Percentiles rank a stretch among this genome's conserved stretches.
Evolutionary conservation across 2,888 invertebrate genomes (phyloP).

Genomic region (Drosophila yooni): DNA sequence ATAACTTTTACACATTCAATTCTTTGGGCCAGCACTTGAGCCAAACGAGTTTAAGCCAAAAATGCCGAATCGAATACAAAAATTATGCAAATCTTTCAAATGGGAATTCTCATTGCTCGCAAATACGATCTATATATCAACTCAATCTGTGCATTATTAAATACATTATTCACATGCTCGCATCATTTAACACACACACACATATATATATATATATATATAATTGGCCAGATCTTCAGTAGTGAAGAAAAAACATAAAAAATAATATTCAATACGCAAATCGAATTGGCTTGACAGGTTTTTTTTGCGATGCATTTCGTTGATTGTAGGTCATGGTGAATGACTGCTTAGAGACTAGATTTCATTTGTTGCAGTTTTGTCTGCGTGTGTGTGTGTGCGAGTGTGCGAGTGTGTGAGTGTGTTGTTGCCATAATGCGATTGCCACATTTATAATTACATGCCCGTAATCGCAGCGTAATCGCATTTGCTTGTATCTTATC

Average conservation of each 20-base stretch:
- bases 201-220: not conserved
- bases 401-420: slow-evolving; percentile 1
- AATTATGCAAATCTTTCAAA: not conserved
- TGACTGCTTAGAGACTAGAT: slow-evolving; percentile 37
- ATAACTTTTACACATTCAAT: not conserved
- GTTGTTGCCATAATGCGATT: slow-evolving; percentile 14
- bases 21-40: not conserved
- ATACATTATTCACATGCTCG: not conserved
- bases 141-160: not conserved
- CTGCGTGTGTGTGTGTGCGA: slow-evolving; percentile 5
- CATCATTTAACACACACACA: not conserved
- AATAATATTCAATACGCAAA: not conserved
- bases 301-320: slow-evolving; percentile 41
- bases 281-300: slow-evolving; percentile 15
- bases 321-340: slow-evolving; percentile 73
- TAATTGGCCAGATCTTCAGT: not conserved
- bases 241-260: not conserved
- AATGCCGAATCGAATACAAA: not conserved
- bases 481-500: slow-evolving; percentile 41
- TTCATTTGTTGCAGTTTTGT: slow-evolving; percentile 8
- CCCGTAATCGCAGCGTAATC: slow-evolving; percentile 41
- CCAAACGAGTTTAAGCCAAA: not conserved
- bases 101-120: not conserved
- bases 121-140: not conserved
- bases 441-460: slow-evolving; percentile 35